Evolutionary conservation across 2,888 invertebrate genomes (phyloP), one percentile per base, ranked within the genome.

Genomic region (Lycocerus yunnanus): DNA sequence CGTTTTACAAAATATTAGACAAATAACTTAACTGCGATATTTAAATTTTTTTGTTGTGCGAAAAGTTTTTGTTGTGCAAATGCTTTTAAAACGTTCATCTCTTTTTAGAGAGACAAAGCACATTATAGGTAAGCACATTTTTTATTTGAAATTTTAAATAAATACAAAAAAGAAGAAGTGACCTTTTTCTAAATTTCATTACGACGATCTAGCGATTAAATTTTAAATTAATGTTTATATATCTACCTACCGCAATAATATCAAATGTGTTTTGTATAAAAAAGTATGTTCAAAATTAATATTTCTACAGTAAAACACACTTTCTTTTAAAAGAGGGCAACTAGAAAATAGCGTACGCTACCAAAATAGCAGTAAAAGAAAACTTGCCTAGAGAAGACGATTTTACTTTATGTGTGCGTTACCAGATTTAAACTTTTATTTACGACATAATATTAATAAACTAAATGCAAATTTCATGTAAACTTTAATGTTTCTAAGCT

Each of bases 281-380:
- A 60, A 60, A 60, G 16, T 60, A n/a, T 63, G 61, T 20, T 63
- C 6, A 63, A 63, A 63, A 63, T 63, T 63, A 63, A 63, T 63
- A 63, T 63, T 63, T 63, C 20, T 63, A 20, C 15, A 63, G 61
- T 63, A 63, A 63, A 63, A 63, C 43, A 43, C 43, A 43, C 61
- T 63, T 63, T 63, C 61, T 63, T 18, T 20, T 63, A 63, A 63
- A 63, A 63, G 16, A 63, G 61, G 20, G n/a, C 61, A 63, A 20
- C 16, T 63, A 63, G 61, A 63, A 61, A 63, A 63, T 43, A 43
- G 18, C 16, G 18, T 60, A 15, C 60, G 15, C 43, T 43, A 43
- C 43, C 43, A 43, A 43, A 43, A 43, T 43, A 43, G 43, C 43
- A 43, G 16, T 63, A 63, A 63, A 63, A 63, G 13, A 63, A 61